These are phyloP conservation scores for Vanessa cardui DNA, from an alignment of 2,888 invertebrate species.

Conservation along the genomic window DNA sequence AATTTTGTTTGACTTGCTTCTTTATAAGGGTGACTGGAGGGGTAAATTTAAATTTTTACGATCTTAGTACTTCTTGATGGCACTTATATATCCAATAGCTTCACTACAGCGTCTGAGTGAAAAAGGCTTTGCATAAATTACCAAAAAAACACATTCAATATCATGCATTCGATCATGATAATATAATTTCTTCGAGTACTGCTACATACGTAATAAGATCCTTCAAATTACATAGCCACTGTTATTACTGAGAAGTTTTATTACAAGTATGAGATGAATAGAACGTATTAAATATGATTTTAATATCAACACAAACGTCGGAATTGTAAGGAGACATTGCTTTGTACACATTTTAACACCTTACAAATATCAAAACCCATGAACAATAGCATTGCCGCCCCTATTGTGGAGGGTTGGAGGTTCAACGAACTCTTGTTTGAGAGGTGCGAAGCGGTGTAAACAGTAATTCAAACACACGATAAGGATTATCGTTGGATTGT, in stretches of 20 bases:
- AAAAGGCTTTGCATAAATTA: conserved; percentile 13
- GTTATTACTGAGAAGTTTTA: conserved; percentile 5
- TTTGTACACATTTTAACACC: conserved; percentile 54
- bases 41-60: conserved; percentile 23
- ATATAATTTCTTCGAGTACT: not conserved
- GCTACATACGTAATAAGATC: not conserved
- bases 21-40: conserved; percentile 27
- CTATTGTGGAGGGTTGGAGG: conserved; percentile 52
- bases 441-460: conserved; percentile 44
- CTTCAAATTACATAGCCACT: not conserved
- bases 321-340: conserved; percentile 26
- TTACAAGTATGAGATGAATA: conserved; percentile 18
- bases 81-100: conserved; percentile 13
- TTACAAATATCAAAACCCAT: conserved; percentile 53
- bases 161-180: not conserved
- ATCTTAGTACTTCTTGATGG: conserved; percentile 15
- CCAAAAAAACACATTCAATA: not conserved
- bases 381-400: conserved; percentile 59
- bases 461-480: conserved; percentile 43
- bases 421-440: conserved; percentile 52
- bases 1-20: conserved; percentile 46
- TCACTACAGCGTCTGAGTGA: conserved; percentile 13
- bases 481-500: conserved; percentile 36
- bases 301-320: conserved; percentile 36
- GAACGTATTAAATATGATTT: conserved; percentile 19